Evolutionary conservation across 1,140 invertebrate species (phyloP), one percentile per base, ranked within the genome.

Genomic region (Tenebrio molitor): DNA sequence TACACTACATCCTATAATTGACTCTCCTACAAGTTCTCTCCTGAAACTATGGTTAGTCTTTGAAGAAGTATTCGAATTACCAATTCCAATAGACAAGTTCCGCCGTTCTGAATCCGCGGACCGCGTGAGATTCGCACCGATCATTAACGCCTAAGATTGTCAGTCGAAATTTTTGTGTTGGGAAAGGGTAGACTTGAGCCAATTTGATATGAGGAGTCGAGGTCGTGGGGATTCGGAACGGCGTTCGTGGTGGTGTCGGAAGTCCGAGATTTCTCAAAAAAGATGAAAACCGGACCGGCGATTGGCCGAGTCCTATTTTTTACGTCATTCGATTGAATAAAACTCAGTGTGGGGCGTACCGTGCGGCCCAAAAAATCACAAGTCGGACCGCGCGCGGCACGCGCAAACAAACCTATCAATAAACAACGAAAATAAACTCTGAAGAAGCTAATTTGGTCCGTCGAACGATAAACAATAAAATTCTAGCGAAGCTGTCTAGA

Each of bases 371-470:
- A n/a, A n/a, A n/a, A n/a, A n/a, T n/a, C n/a, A n/a, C n/a, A n/a
- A n/a, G n/a, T n/a, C n/a, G n/a, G n/a, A n/a, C n/a, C n/a, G n/a
- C n/a, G n/a, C n/a, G n/a, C n/a, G n/a, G n/a, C n/a, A n/a, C 29
- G 4, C 10, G 10, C 4, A 33, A 33, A 46, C 8, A 50, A 50
- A 50, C 44, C 19, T 50, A 50, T 17, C n/a, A 50, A 17, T 50
- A 50, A 50, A 6, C 44, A 50, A 50, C 44, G 12, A 58, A 58
- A 25, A 25, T 29, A 29, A 58, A 58, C 50, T 58, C 23, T 29
- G 23, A 58, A 58, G 21, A 58, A 58, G 50, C 23, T 50, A 58
- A 58, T 58, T 58, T 58, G 50, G 50, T 58, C 50, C 50, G 25
- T 58, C 15, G 10, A 58, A 29, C 23, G 23, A 50, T 19, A 50